A percentile compares a stretch with the other conserved stretches of the same genome.
Conservation (phyloP, 2,113 vertebrate genomes). For the Leucoraja erinaceus region DNA sequence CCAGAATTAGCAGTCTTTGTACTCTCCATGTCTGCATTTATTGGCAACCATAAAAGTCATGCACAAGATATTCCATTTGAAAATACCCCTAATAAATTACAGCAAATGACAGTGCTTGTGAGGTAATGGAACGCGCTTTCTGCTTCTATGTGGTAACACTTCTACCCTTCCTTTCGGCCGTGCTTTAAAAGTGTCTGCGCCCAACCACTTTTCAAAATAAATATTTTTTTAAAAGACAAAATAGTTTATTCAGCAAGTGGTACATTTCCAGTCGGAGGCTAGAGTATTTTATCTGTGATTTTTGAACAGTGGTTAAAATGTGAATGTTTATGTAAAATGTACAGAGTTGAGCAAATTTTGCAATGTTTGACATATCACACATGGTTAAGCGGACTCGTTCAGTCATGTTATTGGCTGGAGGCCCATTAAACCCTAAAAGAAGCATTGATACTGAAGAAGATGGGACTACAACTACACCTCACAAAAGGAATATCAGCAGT, state of each 20-base stretch:
- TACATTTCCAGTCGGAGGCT: background rate
- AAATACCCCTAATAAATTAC: conserved; percentile 20
- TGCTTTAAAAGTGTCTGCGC: background rate
- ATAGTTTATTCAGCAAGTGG: background rate
- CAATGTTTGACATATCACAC: background rate
- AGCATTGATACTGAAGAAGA: background rate
- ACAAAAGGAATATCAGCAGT: background rate
- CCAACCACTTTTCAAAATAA: background rate
- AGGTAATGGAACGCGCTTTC: background rate
- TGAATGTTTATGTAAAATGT: background rate
- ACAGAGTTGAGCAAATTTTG: background rate
- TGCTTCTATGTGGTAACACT: background rate
- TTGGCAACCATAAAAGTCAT: conserved; percentile 20
- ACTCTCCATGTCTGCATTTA: conserved; percentile 1
- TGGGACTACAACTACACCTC: background rate
- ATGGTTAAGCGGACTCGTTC: background rate
- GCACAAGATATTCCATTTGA: conserved; percentile 28
- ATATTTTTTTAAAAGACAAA: background rate
- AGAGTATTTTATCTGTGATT: background rate
- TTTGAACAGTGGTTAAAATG: background rate
- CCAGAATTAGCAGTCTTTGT: conserved; percentile 29
- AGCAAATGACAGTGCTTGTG: background rate
- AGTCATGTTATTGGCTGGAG: background rate
- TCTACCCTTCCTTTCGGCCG: background rate
- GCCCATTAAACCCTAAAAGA: background rate